Percentiles rank a stretch among this genome's conserved stretches.
These are phyloP conservation scores for Hipposideros armiger DNA, from an alignment of 2,113 vertebrate genomes.

Conservation along the genomic window DNA sequence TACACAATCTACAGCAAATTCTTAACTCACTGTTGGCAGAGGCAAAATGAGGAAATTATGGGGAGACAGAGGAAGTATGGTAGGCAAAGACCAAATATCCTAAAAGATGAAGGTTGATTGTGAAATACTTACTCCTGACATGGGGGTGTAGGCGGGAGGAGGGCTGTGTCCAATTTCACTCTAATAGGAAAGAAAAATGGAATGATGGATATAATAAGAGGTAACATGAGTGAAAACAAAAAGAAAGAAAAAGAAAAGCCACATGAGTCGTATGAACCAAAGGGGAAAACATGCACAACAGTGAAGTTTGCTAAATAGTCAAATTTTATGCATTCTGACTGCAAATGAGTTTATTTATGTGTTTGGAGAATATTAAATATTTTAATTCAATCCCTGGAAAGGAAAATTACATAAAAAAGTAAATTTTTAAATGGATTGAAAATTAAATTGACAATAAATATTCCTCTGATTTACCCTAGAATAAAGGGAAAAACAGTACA, in stretches of 20 bases:
- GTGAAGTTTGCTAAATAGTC: slow-evolving; percentile 65
- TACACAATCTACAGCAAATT: neutral
- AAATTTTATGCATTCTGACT: neutral
- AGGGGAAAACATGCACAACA: slow-evolving; percentile 79
- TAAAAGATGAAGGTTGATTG: slow-evolving; percentile 84
- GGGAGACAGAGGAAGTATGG: slow-evolving; percentile 72
- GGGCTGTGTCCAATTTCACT: slow-evolving; percentile 93
- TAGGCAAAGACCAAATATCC: slow-evolving; percentile 76
- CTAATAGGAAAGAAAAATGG: slow-evolving; percentile 92
- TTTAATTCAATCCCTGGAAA: neutral
- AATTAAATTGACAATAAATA: neutral
- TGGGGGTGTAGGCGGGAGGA: slow-evolving; percentile 91
- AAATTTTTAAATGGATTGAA: slow-evolving; percentile 1
- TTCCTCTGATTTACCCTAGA: slow-evolving; percentile 7
- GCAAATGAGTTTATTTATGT: neutral
- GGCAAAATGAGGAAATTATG: slow-evolving; percentile 63
- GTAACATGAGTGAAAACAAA: slow-evolving; percentile 82
- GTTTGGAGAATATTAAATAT: neutral
- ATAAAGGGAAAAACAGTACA: neutral
- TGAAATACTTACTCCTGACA: slow-evolving; percentile 92
- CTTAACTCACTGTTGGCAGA: slow-evolving; percentile 71
- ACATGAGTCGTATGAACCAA: slow-evolving; percentile 83
- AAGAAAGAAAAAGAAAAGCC: slow-evolving; percentile 79
- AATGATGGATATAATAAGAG: slow-evolving; percentile 90
- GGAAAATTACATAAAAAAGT: slow-evolving; percentile 7